These are phyloP conservation scores for Monochamus alternatus DNA, from an alignment of 2,888 invertebrate species.

Conservation along the genomic window DNA sequence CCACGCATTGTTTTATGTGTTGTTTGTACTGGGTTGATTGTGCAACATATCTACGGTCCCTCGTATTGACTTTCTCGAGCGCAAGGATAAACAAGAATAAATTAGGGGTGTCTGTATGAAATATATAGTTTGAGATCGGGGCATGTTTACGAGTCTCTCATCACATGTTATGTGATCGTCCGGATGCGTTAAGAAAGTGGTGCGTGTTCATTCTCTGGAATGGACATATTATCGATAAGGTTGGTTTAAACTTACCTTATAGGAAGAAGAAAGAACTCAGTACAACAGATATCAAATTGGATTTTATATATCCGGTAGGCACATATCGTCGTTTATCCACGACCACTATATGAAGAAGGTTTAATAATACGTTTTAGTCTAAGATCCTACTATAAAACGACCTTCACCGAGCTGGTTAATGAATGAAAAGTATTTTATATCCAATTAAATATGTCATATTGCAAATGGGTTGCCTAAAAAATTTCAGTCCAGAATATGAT, in stretches of 20 bases:
- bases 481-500: too few species aligned
- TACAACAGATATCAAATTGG: too few species aligned
- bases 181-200: neutral
- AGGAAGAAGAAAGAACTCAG: too few species aligned
- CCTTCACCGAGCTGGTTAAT: too few species aligned
- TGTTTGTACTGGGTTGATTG: constrained; percentile 46
- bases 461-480: too few species aligned
- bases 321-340: too few species aligned
- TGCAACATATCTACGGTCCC: constrained; percentile 49
- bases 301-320: too few species aligned
- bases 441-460: too few species aligned
- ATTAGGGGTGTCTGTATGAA: constrained; percentile 38
- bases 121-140: neutral
- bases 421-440: too few species aligned
- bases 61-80: constrained; percentile 44
- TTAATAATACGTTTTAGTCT: too few species aligned
- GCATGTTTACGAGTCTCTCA: constrained; percentile 17
- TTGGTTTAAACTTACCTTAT: constrained; percentile 1
- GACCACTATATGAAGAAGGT: too few species aligned
- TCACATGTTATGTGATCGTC: constrained; percentile 7
- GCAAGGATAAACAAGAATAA: constrained; percentile 48
- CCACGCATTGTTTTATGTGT: constrained; percentile 18
- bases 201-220: neutral
- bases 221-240: neutral
- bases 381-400: too few species aligned